Evolutionary conservation across 2,797 vertebrate genomes (phyloP).

Genomic region (Syndactyla subalaris): DNA sequence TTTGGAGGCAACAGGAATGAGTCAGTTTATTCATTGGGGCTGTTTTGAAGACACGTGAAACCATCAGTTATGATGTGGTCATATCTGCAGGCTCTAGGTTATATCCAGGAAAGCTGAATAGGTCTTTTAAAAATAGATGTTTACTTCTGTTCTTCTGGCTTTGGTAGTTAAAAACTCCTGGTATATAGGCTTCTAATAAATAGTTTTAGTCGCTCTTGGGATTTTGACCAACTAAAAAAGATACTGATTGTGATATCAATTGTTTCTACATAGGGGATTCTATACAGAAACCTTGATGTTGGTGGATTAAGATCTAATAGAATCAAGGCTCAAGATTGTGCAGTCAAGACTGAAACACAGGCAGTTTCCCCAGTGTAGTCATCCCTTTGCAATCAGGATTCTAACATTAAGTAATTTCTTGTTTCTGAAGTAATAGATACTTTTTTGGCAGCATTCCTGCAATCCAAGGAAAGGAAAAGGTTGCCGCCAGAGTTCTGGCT

Average conservation of each 20-base stretch:
- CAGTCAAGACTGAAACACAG: not conserved
- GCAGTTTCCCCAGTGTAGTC: not conserved
- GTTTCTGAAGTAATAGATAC: slow-evolving; percentile 5
- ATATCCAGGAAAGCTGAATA: not conserved
- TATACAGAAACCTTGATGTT: not conserved
- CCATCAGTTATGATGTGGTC: not conserved
- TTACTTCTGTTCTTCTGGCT: not conserved
- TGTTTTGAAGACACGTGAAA: not conserved
- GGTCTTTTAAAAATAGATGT: not conserved
- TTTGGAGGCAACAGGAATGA: not conserved
- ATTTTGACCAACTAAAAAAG: not conserved
- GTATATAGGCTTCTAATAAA: not conserved
- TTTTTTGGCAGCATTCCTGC: not conserved
- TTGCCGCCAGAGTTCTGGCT: not conserved
- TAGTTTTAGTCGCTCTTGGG: not conserved
- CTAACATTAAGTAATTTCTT: slow-evolving; percentile 6
- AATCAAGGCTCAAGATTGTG: not conserved
- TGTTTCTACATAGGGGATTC: not conserved
- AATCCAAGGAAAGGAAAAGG: not conserved
- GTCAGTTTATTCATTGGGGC: not conserved
- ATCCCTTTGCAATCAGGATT: not conserved
- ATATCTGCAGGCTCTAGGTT: not conserved
- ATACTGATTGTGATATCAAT: not conserved
- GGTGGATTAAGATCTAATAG: not conserved
- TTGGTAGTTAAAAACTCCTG: not conserved